Conservation (phyloP, 2,888 invertebrate species). For the Ecliptopera silaceata region DNA sequence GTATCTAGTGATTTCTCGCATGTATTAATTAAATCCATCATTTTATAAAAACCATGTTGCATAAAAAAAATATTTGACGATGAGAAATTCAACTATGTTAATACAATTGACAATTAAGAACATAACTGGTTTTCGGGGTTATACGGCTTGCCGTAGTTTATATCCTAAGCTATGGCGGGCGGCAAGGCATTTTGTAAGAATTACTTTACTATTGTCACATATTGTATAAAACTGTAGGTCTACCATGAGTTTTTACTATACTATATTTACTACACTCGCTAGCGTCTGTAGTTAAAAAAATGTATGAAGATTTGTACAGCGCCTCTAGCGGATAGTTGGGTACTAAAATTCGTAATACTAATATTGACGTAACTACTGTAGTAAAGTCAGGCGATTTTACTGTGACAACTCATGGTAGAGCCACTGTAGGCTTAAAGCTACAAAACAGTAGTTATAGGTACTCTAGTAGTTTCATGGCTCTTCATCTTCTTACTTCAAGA, state of each 20-base stretch:
- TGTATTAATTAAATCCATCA: not conserved
- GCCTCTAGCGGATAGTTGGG: no score
- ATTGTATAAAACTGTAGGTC: not conserved
- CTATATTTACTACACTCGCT: no score
- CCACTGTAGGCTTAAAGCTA: not conserved
- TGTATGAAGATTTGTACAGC: no score
- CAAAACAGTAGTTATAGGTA: not conserved
- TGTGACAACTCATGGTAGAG: no score
- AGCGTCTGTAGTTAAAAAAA: no score
- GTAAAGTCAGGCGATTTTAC: no score
- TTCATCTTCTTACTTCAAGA: constrained; percentile 8
- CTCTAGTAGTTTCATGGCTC: not conserved
- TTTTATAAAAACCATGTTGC: not conserved
- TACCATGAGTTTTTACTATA: no score
- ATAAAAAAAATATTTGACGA: not conserved
- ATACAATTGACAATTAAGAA: not conserved
- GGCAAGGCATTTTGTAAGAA: constrained; percentile 4
- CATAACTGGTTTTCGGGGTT: not conserved
- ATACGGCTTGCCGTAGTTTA: constrained; percentile 1
- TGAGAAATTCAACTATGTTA: not conserved
- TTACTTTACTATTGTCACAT: not conserved
- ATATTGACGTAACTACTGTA: no score
- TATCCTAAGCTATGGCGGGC: not conserved
- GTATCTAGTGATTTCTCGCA: not conserved
- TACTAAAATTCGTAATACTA: no score